Evolutionary conservation across 2,888 invertebrate species (phyloP).

Genomic region (Lasioglossum lativentre): DNA sequence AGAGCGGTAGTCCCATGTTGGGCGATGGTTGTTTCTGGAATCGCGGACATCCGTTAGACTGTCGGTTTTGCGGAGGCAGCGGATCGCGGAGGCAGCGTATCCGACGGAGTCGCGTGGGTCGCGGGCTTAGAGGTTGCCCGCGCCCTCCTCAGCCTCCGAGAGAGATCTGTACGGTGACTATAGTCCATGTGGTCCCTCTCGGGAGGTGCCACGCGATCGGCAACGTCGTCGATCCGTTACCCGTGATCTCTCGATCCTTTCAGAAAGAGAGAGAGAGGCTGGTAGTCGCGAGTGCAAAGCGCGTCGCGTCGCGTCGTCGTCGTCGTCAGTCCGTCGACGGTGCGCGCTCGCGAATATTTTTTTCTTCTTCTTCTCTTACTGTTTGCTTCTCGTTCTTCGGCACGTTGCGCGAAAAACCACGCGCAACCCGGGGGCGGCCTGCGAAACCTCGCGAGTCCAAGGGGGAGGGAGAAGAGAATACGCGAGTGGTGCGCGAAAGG

Average conservation of each 20-base stretch:
- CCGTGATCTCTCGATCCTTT: neutral
- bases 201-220: conserved; percentile 73
- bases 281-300: conserved; percentile 14
- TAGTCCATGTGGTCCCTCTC: conserved; percentile 27
- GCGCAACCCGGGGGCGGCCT: conserved; percentile 15
- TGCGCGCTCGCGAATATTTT: conserved; percentile 10
- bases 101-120: conserved; percentile 72
- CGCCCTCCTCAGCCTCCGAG: neutral
- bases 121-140: conserved; percentile 67
- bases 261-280: conserved; percentile 38
- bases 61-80: conserved; percentile 64
- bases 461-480: conserved; percentile 25
- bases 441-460: neutral
- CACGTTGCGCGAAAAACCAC: neutral
- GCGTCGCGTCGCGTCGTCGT: conserved; percentile 3
- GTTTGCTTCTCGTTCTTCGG: neutral
- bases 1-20: neutral
- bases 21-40: conserved; percentile 8
- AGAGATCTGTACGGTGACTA: neutral
- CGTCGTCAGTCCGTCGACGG: conserved; percentile 10
- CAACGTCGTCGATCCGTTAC: conserved; percentile 66
- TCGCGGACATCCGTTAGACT: conserved; percentile 67
- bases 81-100: conserved; percentile 62
- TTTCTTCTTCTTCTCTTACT: neutral
- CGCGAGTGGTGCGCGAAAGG: conserved; percentile 46